phyloP scores from a whole-genome alignment of 2,888 invertebrate species.

The Carpatolechia fugitivella region DNA sequence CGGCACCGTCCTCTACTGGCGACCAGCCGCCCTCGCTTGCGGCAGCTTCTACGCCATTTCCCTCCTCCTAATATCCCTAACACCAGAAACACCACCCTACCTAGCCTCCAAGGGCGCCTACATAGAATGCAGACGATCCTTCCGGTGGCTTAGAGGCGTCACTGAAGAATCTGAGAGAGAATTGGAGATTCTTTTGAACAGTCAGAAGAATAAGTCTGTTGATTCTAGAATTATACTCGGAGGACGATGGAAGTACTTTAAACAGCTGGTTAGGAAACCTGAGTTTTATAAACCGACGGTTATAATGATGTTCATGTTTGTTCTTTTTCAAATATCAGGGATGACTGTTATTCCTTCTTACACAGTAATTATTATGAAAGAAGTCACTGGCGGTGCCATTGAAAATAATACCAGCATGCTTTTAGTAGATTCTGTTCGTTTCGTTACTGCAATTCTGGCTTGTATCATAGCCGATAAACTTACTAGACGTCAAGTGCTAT shows the following conservation, averaged over 20 bases:
- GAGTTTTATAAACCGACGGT: constrained; percentile 81
- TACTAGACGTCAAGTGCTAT: constrained; percentile 80
- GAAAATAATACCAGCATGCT: constrained; percentile 82
- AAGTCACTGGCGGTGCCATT: constrained; percentile 77
- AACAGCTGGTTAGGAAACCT: constrained; percentile 51
- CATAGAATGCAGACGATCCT: constrained; percentile 77
- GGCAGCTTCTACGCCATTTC: constrained; percentile 69
- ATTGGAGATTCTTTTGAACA: constrained; percentile 60
- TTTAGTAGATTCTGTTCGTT: constrained; percentile 81
- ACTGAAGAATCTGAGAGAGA: constrained; percentile 67
- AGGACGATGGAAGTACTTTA: constrained; percentile 50
- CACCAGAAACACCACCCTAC: constrained; percentile 84
- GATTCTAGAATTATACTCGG: constrained; percentile 43
- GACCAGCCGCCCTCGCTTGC: constrained; percentile 75
- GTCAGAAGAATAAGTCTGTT: constrained; percentile 55
- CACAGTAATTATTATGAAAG: constrained; percentile 81
- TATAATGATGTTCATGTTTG: constrained; percentile 82
- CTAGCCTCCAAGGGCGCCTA: constrained; percentile 76
- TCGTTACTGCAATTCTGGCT: constrained; percentile 79
- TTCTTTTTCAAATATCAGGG: constrained; percentile 84
- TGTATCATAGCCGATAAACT: constrained; percentile 80
- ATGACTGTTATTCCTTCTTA: constrained; percentile 85
- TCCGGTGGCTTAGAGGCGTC: constrained; percentile 79
- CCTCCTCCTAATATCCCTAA: constrained; percentile 70
- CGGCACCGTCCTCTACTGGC: constrained; percentile 81